Conservation (phyloP, 2,888 invertebrate genomes). For the Melieria omissa region DNA sequence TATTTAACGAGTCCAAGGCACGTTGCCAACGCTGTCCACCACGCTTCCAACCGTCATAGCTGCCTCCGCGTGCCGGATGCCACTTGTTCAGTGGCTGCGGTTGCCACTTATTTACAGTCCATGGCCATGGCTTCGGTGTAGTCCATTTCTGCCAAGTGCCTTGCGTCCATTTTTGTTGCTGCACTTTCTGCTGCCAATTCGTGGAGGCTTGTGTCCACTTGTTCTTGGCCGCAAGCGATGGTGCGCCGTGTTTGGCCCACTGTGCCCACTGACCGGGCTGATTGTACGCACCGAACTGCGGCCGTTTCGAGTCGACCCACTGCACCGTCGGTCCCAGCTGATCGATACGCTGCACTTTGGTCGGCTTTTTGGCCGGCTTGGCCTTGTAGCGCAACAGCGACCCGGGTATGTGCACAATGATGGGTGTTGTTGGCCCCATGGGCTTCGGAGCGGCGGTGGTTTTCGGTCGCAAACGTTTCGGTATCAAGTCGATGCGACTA, state of each 20-base stretch:
- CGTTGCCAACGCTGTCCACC: conserved; percentile 12
- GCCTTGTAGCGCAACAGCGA: conserved; percentile 58
- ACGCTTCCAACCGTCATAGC: neutral
- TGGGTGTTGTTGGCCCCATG: conserved; percentile 48
- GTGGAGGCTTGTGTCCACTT: conserved; percentile 48
- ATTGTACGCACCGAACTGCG: conserved; percentile 28
- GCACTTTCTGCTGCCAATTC: conserved; percentile 11
- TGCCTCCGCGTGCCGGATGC: neutral
- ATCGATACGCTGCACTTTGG: conserved; percentile 54
- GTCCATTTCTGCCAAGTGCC: conserved; percentile 55
- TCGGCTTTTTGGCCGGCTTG: conserved; percentile 46
- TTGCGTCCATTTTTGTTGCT: conserved; percentile 7
- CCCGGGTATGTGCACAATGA: conserved; percentile 56
- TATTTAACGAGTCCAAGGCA: neutral
- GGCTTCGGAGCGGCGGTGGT: conserved; percentile 52
- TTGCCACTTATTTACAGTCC: conserved; percentile 12
- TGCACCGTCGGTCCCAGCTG: conserved; percentile 33
- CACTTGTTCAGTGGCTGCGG: neutral
- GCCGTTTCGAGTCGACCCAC: conserved; percentile 36
- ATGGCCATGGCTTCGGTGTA: conserved; percentile 42
- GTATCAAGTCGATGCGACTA: conserved; percentile 57
- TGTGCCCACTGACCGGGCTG: conserved; percentile 50
- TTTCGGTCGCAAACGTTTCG: conserved; percentile 54
- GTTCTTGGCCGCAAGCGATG: conserved; percentile 44
- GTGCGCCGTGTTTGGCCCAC: conserved; percentile 51